Evolutionary conservation across 2,113 vertebrate species (phyloP).

Genomic region (Cichladusa arquata): DNA sequence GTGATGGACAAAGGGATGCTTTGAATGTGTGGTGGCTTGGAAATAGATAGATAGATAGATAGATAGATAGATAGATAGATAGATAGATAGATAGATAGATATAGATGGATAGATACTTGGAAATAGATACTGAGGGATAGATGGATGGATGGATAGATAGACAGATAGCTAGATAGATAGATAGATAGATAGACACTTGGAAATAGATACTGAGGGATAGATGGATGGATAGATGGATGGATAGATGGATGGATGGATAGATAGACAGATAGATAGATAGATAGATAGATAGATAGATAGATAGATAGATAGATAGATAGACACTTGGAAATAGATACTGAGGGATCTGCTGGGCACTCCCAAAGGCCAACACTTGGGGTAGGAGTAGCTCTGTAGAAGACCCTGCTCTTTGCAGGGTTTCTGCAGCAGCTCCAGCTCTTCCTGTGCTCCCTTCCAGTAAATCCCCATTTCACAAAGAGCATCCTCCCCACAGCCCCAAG

Average conservation of each 20-base stretch:
- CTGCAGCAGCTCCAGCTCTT: neutral
- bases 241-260: too few species aligned
- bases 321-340: neutral
- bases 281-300: too few species aligned
- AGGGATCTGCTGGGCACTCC: neutral
- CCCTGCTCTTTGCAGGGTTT: neutral
- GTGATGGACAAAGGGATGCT: neutral
- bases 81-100: too few species aligned
- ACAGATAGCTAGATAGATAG: too few species aligned
- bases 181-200: too few species aligned
- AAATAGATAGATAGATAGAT: neutral
- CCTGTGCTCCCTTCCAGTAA: neutral
- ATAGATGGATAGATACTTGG: neutral
- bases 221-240: too few species aligned
- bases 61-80: too few species aligned
- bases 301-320: too few species aligned
- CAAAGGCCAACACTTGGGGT: too few species aligned
- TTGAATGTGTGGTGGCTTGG: fast-evolving
- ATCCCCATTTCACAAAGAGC: neutral
- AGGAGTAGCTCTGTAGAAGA: fast-evolving
- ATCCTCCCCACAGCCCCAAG: neutral
- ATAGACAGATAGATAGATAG: too few species aligned
- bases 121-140: neutral
- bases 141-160: too few species aligned
- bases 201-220: too few species aligned